These are phyloP conservation scores for Hirtodrosophila duncani DNA, from an alignment of 2,888 invertebrate genomes.

Conservation along the genomic window DNA sequence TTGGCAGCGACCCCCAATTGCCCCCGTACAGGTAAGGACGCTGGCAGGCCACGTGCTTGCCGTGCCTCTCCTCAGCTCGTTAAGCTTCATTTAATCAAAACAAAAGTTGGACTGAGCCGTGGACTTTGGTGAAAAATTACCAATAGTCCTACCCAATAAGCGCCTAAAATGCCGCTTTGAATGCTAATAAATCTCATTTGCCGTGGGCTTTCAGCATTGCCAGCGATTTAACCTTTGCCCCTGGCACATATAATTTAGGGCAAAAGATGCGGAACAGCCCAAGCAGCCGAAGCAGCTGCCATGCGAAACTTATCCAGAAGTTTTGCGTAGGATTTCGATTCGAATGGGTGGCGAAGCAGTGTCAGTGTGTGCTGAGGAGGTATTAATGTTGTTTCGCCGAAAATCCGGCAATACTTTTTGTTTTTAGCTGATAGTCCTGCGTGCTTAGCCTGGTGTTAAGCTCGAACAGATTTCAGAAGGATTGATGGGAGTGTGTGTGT, in stretches of 20 bases:
- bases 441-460: conserved; percentile 8
- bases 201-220: conserved; percentile 14
- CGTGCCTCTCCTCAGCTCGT: conserved; percentile 39
- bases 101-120: conserved; percentile 56
- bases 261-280: conserved; percentile 5
- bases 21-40: conserved; percentile 5
- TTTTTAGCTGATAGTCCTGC: conserved; percentile 21
- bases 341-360: no score
- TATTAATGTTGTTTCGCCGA: conserved; percentile 31
- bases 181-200: conserved; percentile 75
- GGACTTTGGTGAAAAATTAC: conserved; percentile 65
- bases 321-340: no score
- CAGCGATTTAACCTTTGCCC: conserved; percentile 55
- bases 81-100: conserved; percentile 76
- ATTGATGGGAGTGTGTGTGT: conserved; percentile 24
- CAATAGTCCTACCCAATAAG: conserved; percentile 46
- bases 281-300: no score
- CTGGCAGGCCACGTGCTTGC: conserved; percentile 5
- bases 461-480: conserved; percentile 26
- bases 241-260: conserved; percentile 52
- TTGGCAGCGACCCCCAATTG: conserved; percentile 39
- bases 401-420: conserved; percentile 18
- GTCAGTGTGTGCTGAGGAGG: no score
- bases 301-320: conserved; percentile 33
- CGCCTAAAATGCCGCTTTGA: conserved; percentile 69